phyloP scores from a whole-genome alignment of 2,113 vertebrate species.

The Chloropsis cyanopogon region DNA sequence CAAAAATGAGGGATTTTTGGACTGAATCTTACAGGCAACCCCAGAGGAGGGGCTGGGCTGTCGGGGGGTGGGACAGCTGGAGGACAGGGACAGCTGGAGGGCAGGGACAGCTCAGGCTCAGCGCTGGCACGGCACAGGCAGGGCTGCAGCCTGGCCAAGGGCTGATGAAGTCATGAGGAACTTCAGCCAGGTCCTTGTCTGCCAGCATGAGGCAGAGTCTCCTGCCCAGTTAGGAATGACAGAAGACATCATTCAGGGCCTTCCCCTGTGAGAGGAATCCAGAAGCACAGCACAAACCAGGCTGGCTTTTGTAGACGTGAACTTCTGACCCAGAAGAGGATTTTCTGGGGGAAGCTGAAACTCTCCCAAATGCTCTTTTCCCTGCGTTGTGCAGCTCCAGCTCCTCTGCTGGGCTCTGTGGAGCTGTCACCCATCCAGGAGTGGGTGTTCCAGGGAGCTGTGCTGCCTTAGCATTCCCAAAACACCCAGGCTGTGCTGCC shows the following conservation, averaged over 20 bases:
- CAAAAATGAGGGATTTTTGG: no score
- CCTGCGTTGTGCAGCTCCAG: background rate
- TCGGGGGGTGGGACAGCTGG: no score
- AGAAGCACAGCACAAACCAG: background rate
- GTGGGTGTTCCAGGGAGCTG: background rate
- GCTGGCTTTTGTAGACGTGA: background rate
- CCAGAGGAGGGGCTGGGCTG: accelerated
- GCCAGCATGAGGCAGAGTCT: slow-evolving; percentile 5
- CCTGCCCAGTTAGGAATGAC: background rate
- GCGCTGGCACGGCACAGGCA: background rate
- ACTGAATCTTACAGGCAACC: background rate
- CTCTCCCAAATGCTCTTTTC: background rate
- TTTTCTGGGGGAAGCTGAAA: background rate
- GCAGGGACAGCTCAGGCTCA: background rate
- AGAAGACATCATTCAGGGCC: background rate
- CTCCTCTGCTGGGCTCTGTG: background rate
- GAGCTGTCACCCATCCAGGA: background rate
- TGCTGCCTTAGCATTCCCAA: accelerated
- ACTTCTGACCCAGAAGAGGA: background rate
- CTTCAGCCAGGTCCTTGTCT: background rate
- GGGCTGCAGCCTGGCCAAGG: background rate
- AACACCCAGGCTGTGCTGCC: background rate
- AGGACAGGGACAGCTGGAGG: background rate
- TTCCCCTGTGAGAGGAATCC: background rate
- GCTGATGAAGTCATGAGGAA: slow-evolving; percentile 20